These are phyloP conservation scores for Diadema setosum DNA, from an alignment of 35 echinoderm and acorn worm genomes.

Conservation along the genomic window DNA sequence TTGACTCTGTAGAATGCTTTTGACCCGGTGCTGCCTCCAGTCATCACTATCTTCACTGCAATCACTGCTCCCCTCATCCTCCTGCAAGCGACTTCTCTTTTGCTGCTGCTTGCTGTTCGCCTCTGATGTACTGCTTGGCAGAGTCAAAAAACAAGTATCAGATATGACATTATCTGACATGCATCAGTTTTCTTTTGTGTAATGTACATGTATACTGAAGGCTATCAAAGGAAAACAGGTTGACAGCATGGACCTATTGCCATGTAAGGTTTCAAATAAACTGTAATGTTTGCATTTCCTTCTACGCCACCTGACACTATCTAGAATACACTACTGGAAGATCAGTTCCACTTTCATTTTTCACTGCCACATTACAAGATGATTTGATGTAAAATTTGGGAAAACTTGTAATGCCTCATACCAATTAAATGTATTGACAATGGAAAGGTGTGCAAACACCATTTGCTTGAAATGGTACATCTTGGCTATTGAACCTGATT, in stretches of 20 bases:
- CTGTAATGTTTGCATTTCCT: background rate
- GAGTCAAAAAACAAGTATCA: background rate
- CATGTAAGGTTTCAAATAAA: background rate
- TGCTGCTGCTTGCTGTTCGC: background rate
- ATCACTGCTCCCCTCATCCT: background rate
- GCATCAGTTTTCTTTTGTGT: no score
- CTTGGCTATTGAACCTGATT: no score
- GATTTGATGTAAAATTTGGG: no score
- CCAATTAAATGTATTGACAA: no score
- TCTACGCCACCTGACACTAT: no score
- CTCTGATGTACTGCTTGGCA: background rate
- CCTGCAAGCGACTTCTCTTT: background rate
- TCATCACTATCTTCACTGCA: slow-evolving; percentile 37
- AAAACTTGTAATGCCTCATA: no score
- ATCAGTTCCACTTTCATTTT: no score
- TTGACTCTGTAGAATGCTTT: slow-evolving; percentile 34
- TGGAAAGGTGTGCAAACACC: no score
- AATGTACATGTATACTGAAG: background rate
- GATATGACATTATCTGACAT: background rate
- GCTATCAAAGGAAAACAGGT: background rate
- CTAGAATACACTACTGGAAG: no score
- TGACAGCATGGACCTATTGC: background rate
- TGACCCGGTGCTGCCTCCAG: slow-evolving; percentile 6
- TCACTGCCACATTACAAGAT: no score
- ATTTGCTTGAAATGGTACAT: no score